Conservation (phyloP, 2,888 invertebrate species). For the Hirtodrosophila trivittata region DNA sequence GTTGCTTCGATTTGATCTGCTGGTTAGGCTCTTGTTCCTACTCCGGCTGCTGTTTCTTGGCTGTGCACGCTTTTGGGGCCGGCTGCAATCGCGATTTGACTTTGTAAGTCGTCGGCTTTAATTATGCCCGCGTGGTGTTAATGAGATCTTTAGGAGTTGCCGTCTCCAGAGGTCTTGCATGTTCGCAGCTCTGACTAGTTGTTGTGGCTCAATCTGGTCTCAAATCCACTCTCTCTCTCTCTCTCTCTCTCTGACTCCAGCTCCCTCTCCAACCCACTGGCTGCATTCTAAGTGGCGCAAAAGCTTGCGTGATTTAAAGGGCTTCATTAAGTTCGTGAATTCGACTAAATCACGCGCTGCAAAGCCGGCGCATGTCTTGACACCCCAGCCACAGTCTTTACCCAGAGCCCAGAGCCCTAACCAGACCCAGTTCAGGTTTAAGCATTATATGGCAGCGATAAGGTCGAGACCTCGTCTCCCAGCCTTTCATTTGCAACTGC, state of each 20-base stretch:
- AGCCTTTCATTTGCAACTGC: constrained; percentile 18
- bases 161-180: constrained; percentile 35
- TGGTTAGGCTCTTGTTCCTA: constrained; percentile 10
- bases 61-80: constrained; percentile 54
- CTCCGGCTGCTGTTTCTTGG: constrained; percentile 18
- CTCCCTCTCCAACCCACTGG: background rate
- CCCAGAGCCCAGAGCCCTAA: background rate
- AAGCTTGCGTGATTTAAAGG: constrained; percentile 84
- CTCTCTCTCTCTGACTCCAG: background rate
- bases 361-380: constrained; percentile 75
- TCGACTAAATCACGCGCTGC: constrained; percentile 84
- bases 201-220: constrained; percentile 70
- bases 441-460: constrained; percentile 58
- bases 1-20: constrained; percentile 67
- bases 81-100: constrained; percentile 77
- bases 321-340: constrained; percentile 85
- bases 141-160: constrained; percentile 81
- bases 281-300: constrained; percentile 77
- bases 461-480: constrained; percentile 35
- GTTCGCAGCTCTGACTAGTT: constrained; percentile 64
- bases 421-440: constrained; percentile 34
- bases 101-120: constrained; percentile 80
- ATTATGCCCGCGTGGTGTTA: constrained; percentile 83
- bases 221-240: constrained; percentile 3
- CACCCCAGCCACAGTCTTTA: constrained; percentile 46